Percentiles rank a stretch among this genome's conserved stretches.
Evolutionary conservation across 2,797 vertebrate species (phyloP).

Genomic region (Galago senegalensis): DNA sequence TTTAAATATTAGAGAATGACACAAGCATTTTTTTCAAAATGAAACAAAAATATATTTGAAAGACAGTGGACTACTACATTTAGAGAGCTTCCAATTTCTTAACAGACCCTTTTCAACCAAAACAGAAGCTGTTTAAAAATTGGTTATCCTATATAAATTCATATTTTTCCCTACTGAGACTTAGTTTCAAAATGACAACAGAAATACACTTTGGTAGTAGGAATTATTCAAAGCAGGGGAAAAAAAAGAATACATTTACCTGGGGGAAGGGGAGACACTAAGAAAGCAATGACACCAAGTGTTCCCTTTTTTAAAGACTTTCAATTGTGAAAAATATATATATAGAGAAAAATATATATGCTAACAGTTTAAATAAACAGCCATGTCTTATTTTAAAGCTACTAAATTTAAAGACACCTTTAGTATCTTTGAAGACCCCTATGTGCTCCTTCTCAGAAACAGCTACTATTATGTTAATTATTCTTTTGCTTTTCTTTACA

Average conservation of each 20-base stretch:
- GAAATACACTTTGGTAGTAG: slow-evolving; percentile 32
- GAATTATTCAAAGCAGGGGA: slow-evolving; percentile 56
- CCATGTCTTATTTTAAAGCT: background rate
- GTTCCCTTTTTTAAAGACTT: slow-evolving; percentile 1
- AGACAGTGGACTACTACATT: slow-evolving; percentile 9
- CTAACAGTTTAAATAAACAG: slow-evolving; percentile 39
- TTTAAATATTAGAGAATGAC: slow-evolving; percentile 66
- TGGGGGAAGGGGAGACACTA: slow-evolving; percentile 2
- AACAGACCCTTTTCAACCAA: slow-evolving; percentile 38
- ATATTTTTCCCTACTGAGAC: background rate
- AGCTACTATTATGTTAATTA: slow-evolving; percentile 48
- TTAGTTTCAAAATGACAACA: slow-evolving; percentile 25
- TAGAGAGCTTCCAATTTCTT: slow-evolving; percentile 34
- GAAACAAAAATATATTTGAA: slow-evolving; percentile 60
- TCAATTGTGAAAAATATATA: slow-evolving; percentile 13
- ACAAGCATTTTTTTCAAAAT: slow-evolving; percentile 25
- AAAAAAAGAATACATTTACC: slow-evolving; percentile 59
- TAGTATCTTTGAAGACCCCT: slow-evolving; percentile 20
- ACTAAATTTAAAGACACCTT: slow-evolving; percentile 39
- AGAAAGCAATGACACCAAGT: slow-evolving; percentile 39
- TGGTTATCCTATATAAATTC: slow-evolving; percentile 27
- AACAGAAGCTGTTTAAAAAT: slow-evolving; percentile 62
- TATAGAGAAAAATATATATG: background rate
- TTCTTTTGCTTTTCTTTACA: slow-evolving; percentile 59
- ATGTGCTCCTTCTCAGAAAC: slow-evolving; percentile 21